Base-by-base conservation (phyloP, 2,113 vertebrate species). In the Prietella phreatophila region DNA sequence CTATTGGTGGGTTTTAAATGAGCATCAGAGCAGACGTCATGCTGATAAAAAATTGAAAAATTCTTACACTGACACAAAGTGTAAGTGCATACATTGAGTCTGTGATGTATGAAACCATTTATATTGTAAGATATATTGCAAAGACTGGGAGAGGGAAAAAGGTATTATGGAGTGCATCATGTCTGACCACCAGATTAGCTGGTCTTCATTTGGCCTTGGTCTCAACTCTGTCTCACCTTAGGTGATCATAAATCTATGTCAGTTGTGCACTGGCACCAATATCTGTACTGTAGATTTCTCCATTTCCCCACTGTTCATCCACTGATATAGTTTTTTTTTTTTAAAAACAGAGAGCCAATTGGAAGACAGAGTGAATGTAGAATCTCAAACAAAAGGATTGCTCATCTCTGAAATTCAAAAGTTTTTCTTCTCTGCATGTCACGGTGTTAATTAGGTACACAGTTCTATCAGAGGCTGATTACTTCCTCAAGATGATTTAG, bases 401-500 rank as follows among this genome's bases (percentile, higher is more conserved):
- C 75, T 88, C 73, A 85, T 55, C 30, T 88, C 82, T 88, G 75
- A 69, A 88, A 88, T 85, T 79, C 73, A 10, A 36, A 65, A 30
- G 19, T 39, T 88, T 47, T 80, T 58, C 60, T 65, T 55, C 47
- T 27, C 56, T 79, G 71, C 22, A 17, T 65, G 33, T 79, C 65
- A 61, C 36, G 1, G 47, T 84, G 61, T 84, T 88, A 80, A 80
- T 88, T 63, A 85, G 87, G 61, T 84, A 85, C 61, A 67, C 87
- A 69, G 87, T 73, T 78, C 83, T 85, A 88, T 65, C 60, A 69
- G 82, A 67, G 71, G 20, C 73, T 84, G 87, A 80, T 88, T 88
- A 36, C 75, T 88, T 85, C 53, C 87, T 84, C 47, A 13, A 88
- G 60, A 88, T 88, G 83, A 84, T 85, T 88, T 84, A 88, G 87